Evolutionary conservation across 2,113 vertebrate genomes (phyloP).

Genomic region (Cariama cristata): DNA sequence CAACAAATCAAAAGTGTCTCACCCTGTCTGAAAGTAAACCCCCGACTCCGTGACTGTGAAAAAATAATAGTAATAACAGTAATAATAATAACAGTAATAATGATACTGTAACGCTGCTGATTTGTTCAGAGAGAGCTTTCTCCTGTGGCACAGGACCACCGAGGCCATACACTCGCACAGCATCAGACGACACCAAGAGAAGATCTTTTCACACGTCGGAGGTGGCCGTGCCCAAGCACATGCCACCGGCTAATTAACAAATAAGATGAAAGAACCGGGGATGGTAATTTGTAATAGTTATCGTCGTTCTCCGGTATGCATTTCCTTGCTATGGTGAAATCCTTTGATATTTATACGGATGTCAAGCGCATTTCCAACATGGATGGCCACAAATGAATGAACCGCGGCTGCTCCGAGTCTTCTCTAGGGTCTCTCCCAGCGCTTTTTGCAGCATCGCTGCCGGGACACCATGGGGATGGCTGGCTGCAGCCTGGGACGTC

Average conservation of each 20-base stretch:
- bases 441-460: accelerated
- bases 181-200: neutral
- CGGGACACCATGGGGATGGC: accelerated
- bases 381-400: neutral
- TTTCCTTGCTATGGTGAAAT: neutral
- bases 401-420: accelerated
- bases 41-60: accelerated
- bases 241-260: neutral
- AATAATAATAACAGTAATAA: neutral
- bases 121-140: neutral
- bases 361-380: accelerated
- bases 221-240: neutral
- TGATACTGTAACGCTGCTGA: neutral
- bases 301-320: accelerated
- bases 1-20: neutral
- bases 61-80: neutral
- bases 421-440: accelerated
- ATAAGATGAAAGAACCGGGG: neutral
- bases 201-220: accelerated
- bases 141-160: accelerated
- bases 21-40: neutral
- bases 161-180: accelerated
- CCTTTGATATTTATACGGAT: neutral
- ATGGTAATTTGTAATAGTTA: no score
- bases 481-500: accelerated